Conservation (phyloP, 2,797 vertebrate species). For the Falco naumanni region DNA sequence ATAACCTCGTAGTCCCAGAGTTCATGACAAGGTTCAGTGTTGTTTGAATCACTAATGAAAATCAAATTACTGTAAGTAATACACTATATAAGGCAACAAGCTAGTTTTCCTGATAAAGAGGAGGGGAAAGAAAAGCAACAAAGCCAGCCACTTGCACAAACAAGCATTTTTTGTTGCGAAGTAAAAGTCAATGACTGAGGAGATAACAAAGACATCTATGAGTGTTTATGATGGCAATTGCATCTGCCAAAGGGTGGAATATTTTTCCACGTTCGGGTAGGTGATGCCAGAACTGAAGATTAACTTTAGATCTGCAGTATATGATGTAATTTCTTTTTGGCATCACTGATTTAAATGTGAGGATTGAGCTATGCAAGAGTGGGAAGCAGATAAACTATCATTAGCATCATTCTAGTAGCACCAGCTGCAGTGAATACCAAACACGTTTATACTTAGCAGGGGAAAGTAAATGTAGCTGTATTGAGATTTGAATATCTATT, state of each 20-base stretch:
- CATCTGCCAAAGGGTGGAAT: not conserved
- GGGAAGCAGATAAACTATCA: slow-evolving; percentile 41
- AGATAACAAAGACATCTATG: not conserved
- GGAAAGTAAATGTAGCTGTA: not conserved
- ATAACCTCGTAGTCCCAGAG: not conserved
- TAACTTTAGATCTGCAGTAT: not conserved
- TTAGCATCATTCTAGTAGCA: slow-evolving; percentile 39
- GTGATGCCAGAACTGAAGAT: not conserved
- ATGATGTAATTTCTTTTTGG: not conserved
- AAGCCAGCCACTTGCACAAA: not conserved
- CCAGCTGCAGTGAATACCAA: slow-evolving; percentile 42
- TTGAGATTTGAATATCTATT: slow-evolving; percentile 27
- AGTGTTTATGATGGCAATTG: not conserved
- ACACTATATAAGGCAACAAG: not conserved
- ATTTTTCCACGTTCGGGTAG: not conserved
- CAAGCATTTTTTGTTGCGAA: not conserved
- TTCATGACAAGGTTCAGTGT: not conserved
- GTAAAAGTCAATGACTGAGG: not conserved
- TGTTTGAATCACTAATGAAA: not conserved
- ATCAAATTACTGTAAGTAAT: not conserved
- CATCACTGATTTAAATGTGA: not conserved
- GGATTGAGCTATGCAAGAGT: not conserved
- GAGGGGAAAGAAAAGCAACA: not conserved
- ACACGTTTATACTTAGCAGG: slow-evolving; percentile 44
- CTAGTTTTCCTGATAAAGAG: not conserved